Percentiles rank a stretch among this genome's conserved stretches.
Conservation (phyloP, 92 coral and sea anemone species). For the Anthopleura xanthogrammica region DNA sequence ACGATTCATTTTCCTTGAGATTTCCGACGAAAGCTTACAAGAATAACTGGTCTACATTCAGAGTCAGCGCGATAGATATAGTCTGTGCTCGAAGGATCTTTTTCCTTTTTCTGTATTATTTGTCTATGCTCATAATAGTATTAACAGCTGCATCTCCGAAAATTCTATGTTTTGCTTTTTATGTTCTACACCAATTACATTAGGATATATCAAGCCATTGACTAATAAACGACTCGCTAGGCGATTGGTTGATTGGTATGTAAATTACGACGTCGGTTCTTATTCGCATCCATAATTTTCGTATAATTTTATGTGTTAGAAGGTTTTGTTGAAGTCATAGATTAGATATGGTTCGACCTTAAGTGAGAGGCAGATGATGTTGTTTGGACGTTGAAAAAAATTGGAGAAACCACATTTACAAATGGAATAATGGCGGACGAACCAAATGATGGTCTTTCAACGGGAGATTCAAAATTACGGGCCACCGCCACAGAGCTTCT, state of each 20-base stretch:
- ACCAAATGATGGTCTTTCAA: conserved; percentile 39
- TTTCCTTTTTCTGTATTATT: background rate
- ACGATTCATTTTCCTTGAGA: background rate
- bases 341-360: conserved; percentile 11
- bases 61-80: background rate
- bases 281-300: conserved; percentile 50
- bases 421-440: conserved; percentile 82
- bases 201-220: conserved; percentile 42
- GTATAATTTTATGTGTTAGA: conserved; percentile 27
- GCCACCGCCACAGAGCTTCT: conserved; percentile 73
- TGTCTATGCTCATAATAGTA: background rate
- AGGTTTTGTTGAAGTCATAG: conserved; percentile 8
- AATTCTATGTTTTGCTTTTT: conserved; percentile 22
- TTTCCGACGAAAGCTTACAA: background rate
- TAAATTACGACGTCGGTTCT: conserved; percentile 43
- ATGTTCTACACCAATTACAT: conserved; percentile 67
- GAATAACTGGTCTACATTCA: background rate
- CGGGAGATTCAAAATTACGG: conserved; percentile 71
- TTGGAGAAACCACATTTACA: conserved; percentile 18
- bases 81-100: background rate
- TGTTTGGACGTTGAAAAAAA: background rate
- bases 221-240: conserved; percentile 49
- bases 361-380: conserved; percentile 15
- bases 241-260: conserved; percentile 73
- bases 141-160: conserved; percentile 16